Percentiles rank a stretch among this genome's conserved stretches.
Evolutionary conservation across 1,140 invertebrate genomes (phyloP).

Genomic region (Drosophila tropicalis): DNA sequence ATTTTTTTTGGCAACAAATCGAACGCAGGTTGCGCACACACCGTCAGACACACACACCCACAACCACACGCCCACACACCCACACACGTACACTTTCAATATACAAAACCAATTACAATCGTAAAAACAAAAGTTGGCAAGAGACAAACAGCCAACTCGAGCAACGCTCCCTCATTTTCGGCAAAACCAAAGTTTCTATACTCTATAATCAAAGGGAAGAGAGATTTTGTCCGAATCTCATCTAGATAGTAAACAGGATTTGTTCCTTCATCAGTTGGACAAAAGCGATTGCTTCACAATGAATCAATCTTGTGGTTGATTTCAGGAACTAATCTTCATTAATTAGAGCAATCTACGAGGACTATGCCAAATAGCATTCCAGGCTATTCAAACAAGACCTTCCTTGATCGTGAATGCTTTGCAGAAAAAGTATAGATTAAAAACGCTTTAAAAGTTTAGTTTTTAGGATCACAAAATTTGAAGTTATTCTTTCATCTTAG

Average conservation of each 20-base stretch:
- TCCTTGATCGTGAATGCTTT: too few species aligned
- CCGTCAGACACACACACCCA: slow-evolving; percentile 18
- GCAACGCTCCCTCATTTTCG: neutral
- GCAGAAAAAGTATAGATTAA: too few species aligned
- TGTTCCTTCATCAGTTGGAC: too few species aligned
- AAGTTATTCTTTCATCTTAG: too few species aligned
- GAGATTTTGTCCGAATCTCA: neutral
- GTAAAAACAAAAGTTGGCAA: slow-evolving; percentile 42
- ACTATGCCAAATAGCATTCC: too few species aligned
- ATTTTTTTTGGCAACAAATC: slow-evolving; percentile 63
- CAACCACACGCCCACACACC: slow-evolving; percentile 6
- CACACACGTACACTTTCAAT: slow-evolving; percentile 29
- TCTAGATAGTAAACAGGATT: neutral
- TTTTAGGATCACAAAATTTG: too few species aligned
- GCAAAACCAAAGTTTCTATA: neutral
- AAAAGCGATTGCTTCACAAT: too few species aligned
- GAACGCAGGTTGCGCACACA: slow-evolving; percentile 63
- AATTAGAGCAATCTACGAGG: too few species aligned
- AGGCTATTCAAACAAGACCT: too few species aligned
- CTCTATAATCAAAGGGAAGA: neutral
- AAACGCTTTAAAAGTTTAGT: too few species aligned
- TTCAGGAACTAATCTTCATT: too few species aligned
- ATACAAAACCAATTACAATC: slow-evolving; percentile 70
- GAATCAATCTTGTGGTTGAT: too few species aligned
- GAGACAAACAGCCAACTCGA: slow-evolving; percentile 13